phyloP scores from a whole-genome alignment of 1,140 invertebrate species.

The Penaeus chinensis region DNA sequence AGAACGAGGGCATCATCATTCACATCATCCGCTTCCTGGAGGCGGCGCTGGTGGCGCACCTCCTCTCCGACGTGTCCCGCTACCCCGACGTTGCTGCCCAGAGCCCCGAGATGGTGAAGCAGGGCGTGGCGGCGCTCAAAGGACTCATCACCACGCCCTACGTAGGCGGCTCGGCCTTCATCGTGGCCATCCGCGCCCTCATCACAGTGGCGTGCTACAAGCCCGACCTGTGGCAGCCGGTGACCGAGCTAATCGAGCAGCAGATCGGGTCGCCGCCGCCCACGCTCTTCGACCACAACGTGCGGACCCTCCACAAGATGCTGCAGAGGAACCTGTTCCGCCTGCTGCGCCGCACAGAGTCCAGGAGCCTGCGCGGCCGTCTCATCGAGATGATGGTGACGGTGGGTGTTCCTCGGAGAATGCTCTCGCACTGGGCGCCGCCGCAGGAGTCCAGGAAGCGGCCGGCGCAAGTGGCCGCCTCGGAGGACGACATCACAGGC shows the following conservation, averaged over 20 bases:
- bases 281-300: conserved; percentile 61
- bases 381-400: conserved; percentile 61
- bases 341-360: conserved; percentile 49
- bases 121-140: conserved; percentile 44
- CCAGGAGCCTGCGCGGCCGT: conserved; percentile 17
- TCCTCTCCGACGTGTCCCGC: conserved; percentile 44
- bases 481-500: conserved; percentile 50
- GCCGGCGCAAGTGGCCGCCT: neutral
- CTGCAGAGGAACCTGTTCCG: conserved; percentile 61
- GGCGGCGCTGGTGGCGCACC: conserved; percentile 56
- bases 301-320: conserved; percentile 59
- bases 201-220: conserved; percentile 62
- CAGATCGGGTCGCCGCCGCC: conserved; percentile 59
- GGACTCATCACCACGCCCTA: conserved; percentile 56
- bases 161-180: conserved; percentile 55
- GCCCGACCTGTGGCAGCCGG: conserved; percentile 45
- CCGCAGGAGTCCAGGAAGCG: conserved; percentile 43
- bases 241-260: conserved; percentile 47
- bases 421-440: conserved; percentile 58
- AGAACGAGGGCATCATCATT: conserved; percentile 58
- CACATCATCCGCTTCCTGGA: conserved; percentile 60
- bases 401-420: conserved; percentile 58
- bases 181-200: conserved; percentile 52
- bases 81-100: conserved; percentile 34
- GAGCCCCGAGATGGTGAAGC: conserved; percentile 33